Evolutionary conservation across 2,888 invertebrate species (phyloP), one percentile per base, ranked within the genome.

Genomic region (Amphipoea lucens): DNA sequence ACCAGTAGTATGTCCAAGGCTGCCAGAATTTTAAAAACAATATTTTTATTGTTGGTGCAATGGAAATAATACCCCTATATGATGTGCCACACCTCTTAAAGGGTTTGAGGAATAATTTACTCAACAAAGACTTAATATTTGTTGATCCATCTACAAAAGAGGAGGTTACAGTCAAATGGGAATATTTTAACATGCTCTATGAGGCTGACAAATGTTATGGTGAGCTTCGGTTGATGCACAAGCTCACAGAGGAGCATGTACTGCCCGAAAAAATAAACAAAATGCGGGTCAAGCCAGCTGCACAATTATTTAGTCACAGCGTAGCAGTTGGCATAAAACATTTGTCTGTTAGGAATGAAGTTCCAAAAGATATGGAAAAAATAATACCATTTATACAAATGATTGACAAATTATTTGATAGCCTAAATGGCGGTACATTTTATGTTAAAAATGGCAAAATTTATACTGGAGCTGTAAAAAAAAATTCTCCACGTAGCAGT

Each of bases 151-250:
- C 29, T 36, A 54, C 69, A 69, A 69, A 69, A 54, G 69, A 51
- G 51, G 5, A 69, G 9, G 51, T 69, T 20, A 69, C 69, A 11
- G 69, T 54, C 2, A 69, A 54, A 69, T 69, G 48, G 69, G 69
- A 51, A 54, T 69, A 69, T 69, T 69, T 69, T 69, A 69, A 69
- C 36, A 69, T 69, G 69, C 69, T 69, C 51, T 51, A 54, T 69
- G 69, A 69, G 51, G 69, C 69, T 54, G 69, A 69, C 51, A 69
- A 69, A 69, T 69, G 51, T 69, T 69, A 69, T 69, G 69, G 29
- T 51, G 68, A 69, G 51, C 68, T 51, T 4, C 68, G 48, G 51
- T 51, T 69, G 51, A 51, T 51, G 69, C 69, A 36, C 69, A 68
- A 69, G 0, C 17, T 69, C 11, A 69, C 69, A 54, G 54, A 69